These are phyloP conservation scores for Meriones psammophilus DNA, from an alignment of 2,797 vertebrate genomes.

Conservation along the genomic window DNA sequence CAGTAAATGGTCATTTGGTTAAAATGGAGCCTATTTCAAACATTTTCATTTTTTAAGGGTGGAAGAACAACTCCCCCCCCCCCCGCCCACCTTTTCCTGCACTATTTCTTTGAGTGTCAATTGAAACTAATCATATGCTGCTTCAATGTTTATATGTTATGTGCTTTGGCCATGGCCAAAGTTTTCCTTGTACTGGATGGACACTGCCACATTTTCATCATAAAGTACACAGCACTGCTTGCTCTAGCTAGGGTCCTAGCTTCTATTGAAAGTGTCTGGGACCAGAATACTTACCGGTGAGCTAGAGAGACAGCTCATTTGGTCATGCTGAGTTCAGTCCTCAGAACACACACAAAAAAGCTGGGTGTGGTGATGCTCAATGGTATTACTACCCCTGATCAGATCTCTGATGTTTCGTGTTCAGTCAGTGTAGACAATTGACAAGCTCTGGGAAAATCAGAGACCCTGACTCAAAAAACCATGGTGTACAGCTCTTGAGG, in stretches of 20 bases:
- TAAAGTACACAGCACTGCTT: not conserved
- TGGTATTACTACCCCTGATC: not conserved
- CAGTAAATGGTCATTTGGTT: conserved; percentile 68
- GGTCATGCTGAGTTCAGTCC: not conserved
- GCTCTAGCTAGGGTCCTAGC: too few species aligned
- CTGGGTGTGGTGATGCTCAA: not conserved
- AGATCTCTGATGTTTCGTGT: not conserved
- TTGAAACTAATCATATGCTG: not conserved
- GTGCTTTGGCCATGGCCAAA: not conserved
- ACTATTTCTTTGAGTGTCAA: not conserved
- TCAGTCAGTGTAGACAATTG: not conserved
- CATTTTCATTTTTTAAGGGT: conserved; percentile 21
- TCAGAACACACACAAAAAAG: not conserved
- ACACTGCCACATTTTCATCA: not conserved
- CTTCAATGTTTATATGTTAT: not conserved
- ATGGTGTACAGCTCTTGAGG: not conserved
- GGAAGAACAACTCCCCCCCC: conserved; percentile 11
- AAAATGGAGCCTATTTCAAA: conserved; percentile 67
- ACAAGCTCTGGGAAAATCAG: not conserved
- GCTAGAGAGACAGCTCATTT: not conserved
- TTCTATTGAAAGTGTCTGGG: not conserved
- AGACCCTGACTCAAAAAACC: not conserved
- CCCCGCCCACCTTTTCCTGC: not conserved
- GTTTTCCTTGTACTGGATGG: conserved; percentile 1
- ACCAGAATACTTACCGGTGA: not conserved